Conservation (phyloP, 2,888 invertebrate genomes). For the Asteroscopus sphinx region DNA sequence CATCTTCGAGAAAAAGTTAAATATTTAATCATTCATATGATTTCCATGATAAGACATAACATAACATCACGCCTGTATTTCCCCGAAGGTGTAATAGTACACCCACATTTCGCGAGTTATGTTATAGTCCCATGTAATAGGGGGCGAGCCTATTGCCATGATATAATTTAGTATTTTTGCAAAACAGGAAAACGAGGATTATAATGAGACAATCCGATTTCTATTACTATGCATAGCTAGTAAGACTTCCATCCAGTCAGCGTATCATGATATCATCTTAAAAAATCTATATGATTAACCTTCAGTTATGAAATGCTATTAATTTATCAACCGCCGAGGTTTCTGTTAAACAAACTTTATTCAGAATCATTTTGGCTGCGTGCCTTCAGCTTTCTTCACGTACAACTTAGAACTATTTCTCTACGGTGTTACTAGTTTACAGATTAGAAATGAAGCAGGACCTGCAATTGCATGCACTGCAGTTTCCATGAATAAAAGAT, state of each 20-base stretch:
- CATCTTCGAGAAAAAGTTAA: not conserved
- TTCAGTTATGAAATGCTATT: not conserved
- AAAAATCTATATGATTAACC: slow-evolving; percentile 2
- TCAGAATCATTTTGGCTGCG: slow-evolving; percentile 11
- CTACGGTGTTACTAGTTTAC: slow-evolving; percentile 69
- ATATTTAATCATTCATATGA: not conserved
- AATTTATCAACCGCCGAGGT: not conserved
- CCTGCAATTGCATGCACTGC: slow-evolving; percentile 66
- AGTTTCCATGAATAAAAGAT: slow-evolving; percentile 78
- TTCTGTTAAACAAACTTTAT: slow-evolving; percentile 3
- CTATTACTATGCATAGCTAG: slow-evolving; percentile 1
- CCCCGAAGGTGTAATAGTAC: too few relatives aligned
- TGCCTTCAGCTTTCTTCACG: slow-evolving; percentile 38
- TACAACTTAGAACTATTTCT: slow-evolving; percentile 44
- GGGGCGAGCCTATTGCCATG: not conserved
- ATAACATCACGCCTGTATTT: too few relatives aligned
- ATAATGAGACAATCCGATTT: slow-evolving; percentile 12
- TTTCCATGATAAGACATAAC: not conserved
- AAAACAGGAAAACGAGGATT: slow-evolving; percentile 8
- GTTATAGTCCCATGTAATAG: too few relatives aligned
- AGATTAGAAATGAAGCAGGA: slow-evolving; percentile 55
- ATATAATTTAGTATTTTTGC: slow-evolving; percentile 11
- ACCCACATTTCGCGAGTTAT: too few relatives aligned
- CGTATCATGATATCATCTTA: slow-evolving; percentile 1
- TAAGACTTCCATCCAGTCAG: not conserved